Base-by-base conservation (phyloP, 1,140 invertebrate genomes). In the Neodiprion pinetum region DNA sequence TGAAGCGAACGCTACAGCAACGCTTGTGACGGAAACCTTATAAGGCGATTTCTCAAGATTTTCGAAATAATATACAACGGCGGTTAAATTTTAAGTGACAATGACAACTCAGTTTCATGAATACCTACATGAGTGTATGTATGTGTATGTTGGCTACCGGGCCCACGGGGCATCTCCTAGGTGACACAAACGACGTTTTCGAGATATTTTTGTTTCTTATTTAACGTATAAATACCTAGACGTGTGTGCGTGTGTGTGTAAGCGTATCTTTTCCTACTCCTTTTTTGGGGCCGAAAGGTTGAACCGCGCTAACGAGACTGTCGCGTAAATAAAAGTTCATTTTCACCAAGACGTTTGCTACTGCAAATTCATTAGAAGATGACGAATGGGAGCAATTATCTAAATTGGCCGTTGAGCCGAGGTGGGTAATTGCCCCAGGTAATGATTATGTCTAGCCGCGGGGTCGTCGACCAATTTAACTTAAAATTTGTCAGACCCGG, bases 281-380 rank as follows among this genome's bases (percentile, higher is more conserved):
- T 65, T 65, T 65, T 65, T 65, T 69, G 21, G 21, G 67, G 11
- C 14, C 40, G 10, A 69, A 21, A 69, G 67, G 67, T 69, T 21
- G 11, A 65, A 7, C 12, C 67, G 40, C 11, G 67, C 67, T 69
- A 69, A 69, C 67, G 67, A 69, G 67, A 69, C 67, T 69, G 67
- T 69, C 67, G 21, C 67, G 67, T 47, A 69, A 69, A 69, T 21
- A 61, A 61, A 61, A 61, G 53, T 61, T 69, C 10, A 69, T 23
- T 69, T 69, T 47, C 23, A 69, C 67, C 10, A 23, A 11, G 67
- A 47, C 67, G 17, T 21, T 69, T 47, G 67, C 67, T 69, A 69
- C 67, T 47, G 67, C 67, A 69, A 69, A 69, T 69, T 69, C 67
- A 69, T 69, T 47, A 23, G 17, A 69, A 69, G 11, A 61, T 61